Base-by-base conservation (phyloP, 64 coral and sea anemone species). In the Montipora sp. region DNA sequence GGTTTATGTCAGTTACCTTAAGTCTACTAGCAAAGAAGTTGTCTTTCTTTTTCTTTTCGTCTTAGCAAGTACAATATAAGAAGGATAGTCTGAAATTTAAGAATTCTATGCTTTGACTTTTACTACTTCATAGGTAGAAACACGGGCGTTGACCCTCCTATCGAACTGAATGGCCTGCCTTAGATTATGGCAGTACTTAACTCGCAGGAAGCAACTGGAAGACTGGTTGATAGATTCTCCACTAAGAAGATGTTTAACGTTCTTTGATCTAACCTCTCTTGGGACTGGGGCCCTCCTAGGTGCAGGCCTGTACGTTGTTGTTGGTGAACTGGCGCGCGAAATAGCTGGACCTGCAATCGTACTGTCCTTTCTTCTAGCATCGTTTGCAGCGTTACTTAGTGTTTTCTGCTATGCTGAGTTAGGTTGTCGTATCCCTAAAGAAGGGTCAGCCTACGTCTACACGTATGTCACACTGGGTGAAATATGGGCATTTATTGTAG, bases 401-500 rank as follows among this genome's bases (percentile, higher is more conserved):
- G 78, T 67, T 2, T 57, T 81, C 24, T 81, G 14, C 48, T 90
- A 90, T 19, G 78, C 89, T 48, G 89, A 90, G 48, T 82, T 82
- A 15, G 50, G 47, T 20, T 74, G 77, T 8, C 63, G 89, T 51
- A 90, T 90, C 14, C 78, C 89, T 7, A 90, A 82, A 36, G 89
- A 78, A 3, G 89, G 89, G 7, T 90, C 89, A 36, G 63, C 89
- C 5, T 90, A 90, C 60, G 8, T 73, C 23, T 90, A 90, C 48
- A 90, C 89, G 23, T 90, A 90, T 45, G 55, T 82, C 2, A 60
- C 77, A 1, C 65, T 90, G 16, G 89, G 89, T 71, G 78, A 90
- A 90, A 90, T 90, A 73, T 90, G 89, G 78, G 89, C 89, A 5
- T 90, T 90, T 57, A 58, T 90, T 18, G 78, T 90, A 0, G 89